Percentiles rank a stretch among this genome's conserved stretches.
Evolutionary conservation across 2,888 invertebrate species (phyloP).

Genomic region (Lamproptera curius): DNA sequence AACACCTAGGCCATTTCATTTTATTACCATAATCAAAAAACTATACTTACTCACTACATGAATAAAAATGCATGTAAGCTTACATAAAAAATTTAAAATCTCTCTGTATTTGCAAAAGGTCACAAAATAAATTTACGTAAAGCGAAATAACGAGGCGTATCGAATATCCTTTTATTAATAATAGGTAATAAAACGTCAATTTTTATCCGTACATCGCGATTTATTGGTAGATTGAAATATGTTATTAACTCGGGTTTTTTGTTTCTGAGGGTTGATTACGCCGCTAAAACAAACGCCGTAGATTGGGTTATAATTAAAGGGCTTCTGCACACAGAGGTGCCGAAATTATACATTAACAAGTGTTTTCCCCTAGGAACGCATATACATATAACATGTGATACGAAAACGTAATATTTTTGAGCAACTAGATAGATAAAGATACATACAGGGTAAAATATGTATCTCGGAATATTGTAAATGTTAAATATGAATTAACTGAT

Average conservation of each 20-base stretch:
- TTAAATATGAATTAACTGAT: no score
- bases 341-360: background rate
- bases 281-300: conserved; percentile 3
- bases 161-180: conserved; percentile 2
- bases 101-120: no score
- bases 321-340: background rate
- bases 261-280: conserved; percentile 8
- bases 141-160: no score
- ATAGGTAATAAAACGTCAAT: conserved; percentile 1
- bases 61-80: no score
- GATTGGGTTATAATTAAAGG: conserved; percentile 11
- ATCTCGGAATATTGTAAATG: background rate
- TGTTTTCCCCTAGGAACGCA: background rate
- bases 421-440: background rate
- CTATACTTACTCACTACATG: no score
- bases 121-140: no score
- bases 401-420: background rate
- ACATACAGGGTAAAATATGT: background rate
- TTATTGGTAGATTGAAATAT: conserved; percentile 8
- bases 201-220: background rate
- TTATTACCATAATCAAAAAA: no score
- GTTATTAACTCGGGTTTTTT: conserved; percentile 14
- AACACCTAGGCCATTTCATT: no score
- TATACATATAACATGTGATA: background rate
- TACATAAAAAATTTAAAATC: no score